These are phyloP conservation scores for Notodonta dromedarius DNA, from an alignment of 2,888 invertebrate species.

Conservation along the genomic window DNA sequence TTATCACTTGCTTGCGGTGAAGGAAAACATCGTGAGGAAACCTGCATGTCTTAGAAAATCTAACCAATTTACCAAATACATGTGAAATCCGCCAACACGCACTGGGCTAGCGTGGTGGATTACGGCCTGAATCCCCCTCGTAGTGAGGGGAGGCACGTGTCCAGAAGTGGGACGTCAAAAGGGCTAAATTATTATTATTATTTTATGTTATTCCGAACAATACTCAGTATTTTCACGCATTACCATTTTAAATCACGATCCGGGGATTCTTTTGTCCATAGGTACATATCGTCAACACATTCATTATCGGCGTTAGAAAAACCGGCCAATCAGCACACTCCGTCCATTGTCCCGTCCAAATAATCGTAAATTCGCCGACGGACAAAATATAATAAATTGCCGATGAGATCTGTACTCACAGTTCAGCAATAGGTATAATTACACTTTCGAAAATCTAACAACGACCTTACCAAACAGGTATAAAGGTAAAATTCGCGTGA, in stretches of 20 bases:
- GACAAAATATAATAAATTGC: slow-evolving; percentile 84
- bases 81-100: too few relatives aligned
- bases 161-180: too few relatives aligned
- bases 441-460: slow-evolving; percentile 30
- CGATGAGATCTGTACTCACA: slow-evolving; percentile 81
- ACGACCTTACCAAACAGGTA: slow-evolving; percentile 23
- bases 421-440: slow-evolving; percentile 51
- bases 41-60: too few relatives aligned
- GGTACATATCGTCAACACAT: slow-evolving; percentile 53
- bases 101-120: too few relatives aligned
- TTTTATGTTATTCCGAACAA: not conserved
- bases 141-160: too few relatives aligned
- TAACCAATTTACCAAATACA: too few relatives aligned
- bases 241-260: slow-evolving; percentile 33
- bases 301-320: slow-evolving; percentile 78
- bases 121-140: too few relatives aligned
- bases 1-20: too few relatives aligned
- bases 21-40: too few relatives aligned
- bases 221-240: slow-evolving; percentile 13
- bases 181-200: not conserved
- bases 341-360: slow-evolving; percentile 77
- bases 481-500: slow-evolving; percentile 51
- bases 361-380: slow-evolving; percentile 82
- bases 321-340: slow-evolving; percentile 67
- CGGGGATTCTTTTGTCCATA: slow-evolving; percentile 34